These are phyloP conservation scores for Aporrectodea caliginosa DNA, from an alignment of 1,140 invertebrate genomes.

Conservation along the genomic window DNA sequence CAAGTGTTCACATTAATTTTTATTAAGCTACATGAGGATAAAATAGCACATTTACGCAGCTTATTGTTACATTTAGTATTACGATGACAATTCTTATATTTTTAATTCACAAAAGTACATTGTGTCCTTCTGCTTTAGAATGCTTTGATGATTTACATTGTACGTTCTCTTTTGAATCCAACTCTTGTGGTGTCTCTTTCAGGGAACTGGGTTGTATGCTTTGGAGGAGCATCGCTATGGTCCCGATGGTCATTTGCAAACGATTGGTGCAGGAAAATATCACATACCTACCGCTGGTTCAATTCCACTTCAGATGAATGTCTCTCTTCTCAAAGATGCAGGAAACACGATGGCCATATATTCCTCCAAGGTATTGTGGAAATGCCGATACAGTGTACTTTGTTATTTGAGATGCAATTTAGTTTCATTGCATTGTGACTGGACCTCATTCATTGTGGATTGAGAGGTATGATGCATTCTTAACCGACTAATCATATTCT, in stretches of 20 bases:
- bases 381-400: background rate
- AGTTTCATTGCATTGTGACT: background rate
- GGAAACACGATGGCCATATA: constrained; percentile 35
- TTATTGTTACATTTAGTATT: background rate
- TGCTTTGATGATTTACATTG: background rate
- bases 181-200: background rate
- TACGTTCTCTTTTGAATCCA: too few relatives aligned
- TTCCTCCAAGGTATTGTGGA: constrained; percentile 37
- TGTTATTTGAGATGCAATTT: background rate
- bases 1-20: too few relatives aligned
- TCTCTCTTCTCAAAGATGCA: constrained; percentile 36
- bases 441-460: background rate
- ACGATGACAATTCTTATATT: background rate
- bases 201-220: constrained; percentile 40
- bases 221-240: constrained; percentile 39
- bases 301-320: constrained; percentile 37
- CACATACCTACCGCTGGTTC: constrained; percentile 35
- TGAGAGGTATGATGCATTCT: background rate
- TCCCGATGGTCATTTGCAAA: constrained; percentile 32
- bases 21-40: background rate
- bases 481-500: background rate
- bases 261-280: constrained; percentile 34
- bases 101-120: background rate
- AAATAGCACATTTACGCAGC: background rate
- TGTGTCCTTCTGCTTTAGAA: background rate